These are phyloP conservation scores for Ptychochromis oligacanthus DNA, from an alignment of 2,113 vertebrate species.

Conservation along the genomic window DNA sequence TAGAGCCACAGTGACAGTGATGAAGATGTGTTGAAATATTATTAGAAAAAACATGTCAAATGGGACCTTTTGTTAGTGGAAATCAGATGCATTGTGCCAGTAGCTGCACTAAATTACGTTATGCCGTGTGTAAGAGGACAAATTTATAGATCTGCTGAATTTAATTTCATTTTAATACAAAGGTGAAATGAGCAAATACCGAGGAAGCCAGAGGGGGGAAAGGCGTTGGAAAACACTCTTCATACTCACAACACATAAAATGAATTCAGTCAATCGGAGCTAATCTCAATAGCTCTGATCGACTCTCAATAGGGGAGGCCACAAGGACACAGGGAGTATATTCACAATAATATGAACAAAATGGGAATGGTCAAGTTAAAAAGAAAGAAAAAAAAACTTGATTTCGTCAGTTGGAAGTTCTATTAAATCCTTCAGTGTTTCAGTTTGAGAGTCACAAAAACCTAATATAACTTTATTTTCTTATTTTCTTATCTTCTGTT, in stretches of 20 bases:
- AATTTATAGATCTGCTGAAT: no score
- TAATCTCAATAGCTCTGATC: not conserved
- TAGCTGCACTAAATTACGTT: no score
- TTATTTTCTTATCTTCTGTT: no score
- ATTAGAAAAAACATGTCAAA: not conserved
- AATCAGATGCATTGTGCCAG: no score
- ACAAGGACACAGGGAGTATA: not conserved
- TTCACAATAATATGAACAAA: not conserved
- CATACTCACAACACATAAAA: no score
- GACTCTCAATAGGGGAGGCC: not conserved
- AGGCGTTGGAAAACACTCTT: not conserved
- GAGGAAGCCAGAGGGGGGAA: no score
- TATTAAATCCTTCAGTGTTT: not conserved
- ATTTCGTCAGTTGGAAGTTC: not conserved
- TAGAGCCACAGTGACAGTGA: no score
- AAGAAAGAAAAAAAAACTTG: not conserved
- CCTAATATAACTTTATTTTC: not conserved
- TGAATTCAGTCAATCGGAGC: not conserved
- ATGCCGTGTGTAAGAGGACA: no score
- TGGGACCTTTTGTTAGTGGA: not conserved
- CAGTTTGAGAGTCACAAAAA: not conserved
- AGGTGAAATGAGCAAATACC: no score
- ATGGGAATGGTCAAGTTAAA: not conserved
- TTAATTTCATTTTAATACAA: no score
- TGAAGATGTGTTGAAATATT: not conserved